Conservation (phyloP, 2,888 invertebrate species). For the Pristionchus maxplancki region DNA sequence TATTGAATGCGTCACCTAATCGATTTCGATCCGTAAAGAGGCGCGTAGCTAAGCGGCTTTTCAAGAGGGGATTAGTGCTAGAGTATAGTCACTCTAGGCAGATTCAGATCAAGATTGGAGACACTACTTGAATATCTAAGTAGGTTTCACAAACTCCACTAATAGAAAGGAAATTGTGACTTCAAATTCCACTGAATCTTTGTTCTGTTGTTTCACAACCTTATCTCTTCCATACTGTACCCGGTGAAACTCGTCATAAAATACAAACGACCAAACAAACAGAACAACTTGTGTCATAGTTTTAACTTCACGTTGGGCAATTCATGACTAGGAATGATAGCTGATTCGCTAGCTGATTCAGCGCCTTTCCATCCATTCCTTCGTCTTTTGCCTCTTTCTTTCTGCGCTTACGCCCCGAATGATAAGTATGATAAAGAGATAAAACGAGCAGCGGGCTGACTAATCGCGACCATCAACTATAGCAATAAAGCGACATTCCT, state of each 20-base stretch:
- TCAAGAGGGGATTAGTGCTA: too few relatives aligned
- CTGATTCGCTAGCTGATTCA: not conserved
- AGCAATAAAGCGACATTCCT: not conserved
- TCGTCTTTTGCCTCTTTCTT: not conserved
- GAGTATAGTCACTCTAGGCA: too few relatives aligned
- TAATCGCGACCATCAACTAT: not conserved
- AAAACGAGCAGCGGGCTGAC: not conserved
- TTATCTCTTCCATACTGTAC: not conserved
- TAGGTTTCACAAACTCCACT: too few relatives aligned
- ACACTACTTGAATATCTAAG: too few relatives aligned
- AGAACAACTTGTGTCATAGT: not conserved
- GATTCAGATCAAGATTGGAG: too few relatives aligned
- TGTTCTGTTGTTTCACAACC: not conserved
- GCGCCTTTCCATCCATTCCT: not conserved
- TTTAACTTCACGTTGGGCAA: not conserved
- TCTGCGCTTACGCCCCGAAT: not conserved
- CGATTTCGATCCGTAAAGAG: too few relatives aligned
- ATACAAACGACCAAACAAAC: not conserved
- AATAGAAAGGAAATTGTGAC: too few relatives aligned
- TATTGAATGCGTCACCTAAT: too few relatives aligned
- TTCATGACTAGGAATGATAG: not conserved
- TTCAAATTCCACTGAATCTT: too few relatives aligned
- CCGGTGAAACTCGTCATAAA: not conserved
- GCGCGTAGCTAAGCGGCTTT: too few relatives aligned
- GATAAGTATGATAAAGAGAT: not conserved